These are phyloP conservation scores for Hippopotamus amphibius DNA, from an alignment of 2,113 vertebrate species.

Conservation along the genomic window DNA sequence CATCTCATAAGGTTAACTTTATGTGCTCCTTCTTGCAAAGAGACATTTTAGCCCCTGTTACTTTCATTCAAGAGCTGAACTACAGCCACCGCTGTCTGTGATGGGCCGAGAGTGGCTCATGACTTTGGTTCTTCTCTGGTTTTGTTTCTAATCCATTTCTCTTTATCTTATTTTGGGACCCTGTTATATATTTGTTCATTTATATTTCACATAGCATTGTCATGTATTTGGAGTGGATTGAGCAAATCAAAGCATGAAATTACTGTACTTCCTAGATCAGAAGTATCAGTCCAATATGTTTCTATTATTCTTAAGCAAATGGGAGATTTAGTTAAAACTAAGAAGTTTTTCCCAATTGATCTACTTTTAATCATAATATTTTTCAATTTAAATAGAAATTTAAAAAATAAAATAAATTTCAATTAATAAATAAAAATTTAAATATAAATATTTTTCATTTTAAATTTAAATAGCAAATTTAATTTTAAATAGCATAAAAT, in stretches of 20 bases:
- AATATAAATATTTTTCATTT: too few relatives aligned
- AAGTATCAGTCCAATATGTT: background rate
- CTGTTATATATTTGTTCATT: background rate
- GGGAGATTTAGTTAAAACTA: background rate
- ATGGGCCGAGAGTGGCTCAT: background rate
- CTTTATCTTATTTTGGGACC: background rate
- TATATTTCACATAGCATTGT: background rate
- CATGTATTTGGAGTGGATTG: background rate
- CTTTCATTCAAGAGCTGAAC: background rate
- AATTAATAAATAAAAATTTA: too few relatives aligned
- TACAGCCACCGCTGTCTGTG: background rate
- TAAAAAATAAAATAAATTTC: too few relatives aligned
- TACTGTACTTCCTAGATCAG: background rate
- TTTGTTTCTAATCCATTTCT: background rate
- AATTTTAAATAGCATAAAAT: background rate
- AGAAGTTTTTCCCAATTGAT: background rate
- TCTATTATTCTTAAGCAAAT: background rate
- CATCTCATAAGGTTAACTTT: background rate
- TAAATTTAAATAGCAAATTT: too few relatives aligned
- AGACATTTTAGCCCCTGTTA: background rate
- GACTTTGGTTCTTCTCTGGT: background rate
- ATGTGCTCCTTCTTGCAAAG: background rate
- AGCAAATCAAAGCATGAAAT: background rate
- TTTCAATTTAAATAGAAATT: background rate
- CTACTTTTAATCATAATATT: constrained; percentile 1